These are phyloP conservation scores for Apolygus lucorum DNA, from an alignment of 1,140 invertebrate species.

Conservation along the genomic window DNA sequence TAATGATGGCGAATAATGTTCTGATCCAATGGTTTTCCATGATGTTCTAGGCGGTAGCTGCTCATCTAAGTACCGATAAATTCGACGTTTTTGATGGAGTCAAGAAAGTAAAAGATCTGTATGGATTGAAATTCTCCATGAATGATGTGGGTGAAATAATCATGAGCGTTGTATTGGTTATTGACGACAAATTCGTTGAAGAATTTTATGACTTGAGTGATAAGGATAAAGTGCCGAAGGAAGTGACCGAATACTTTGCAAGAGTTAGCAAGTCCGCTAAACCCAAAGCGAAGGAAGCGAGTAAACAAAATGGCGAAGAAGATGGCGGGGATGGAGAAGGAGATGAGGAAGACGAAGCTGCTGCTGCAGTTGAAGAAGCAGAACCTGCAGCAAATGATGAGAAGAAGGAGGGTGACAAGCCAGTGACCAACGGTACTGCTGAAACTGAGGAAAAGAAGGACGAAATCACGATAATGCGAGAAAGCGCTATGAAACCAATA, in stretches of 20 bases:
- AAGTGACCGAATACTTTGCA: background rate
- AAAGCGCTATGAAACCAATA: background rate
- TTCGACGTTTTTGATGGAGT: background rate
- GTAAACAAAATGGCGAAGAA: background rate
- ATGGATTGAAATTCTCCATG: background rate
- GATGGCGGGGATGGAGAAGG: background rate
- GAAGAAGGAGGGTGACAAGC: background rate
- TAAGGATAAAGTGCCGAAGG: background rate
- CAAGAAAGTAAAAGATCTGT: background rate
- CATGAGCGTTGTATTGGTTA: background rate
- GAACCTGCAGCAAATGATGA: no score
- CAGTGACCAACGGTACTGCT: background rate
- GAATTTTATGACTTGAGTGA: conserved; percentile 3
- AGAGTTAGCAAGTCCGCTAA: background rate
- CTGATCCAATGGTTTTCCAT: no score
- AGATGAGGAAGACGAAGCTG: background rate
- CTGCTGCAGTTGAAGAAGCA: no score
- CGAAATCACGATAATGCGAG: background rate
- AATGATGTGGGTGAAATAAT: conserved; percentile 1
- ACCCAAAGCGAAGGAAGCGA: background rate
- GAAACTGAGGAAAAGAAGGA: background rate
- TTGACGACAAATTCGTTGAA: background rate
- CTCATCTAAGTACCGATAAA: background rate
- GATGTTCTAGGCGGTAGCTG: background rate
- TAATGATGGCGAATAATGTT: no score